Percentiles rank a stretch among this genome's conserved stretches.
phyloP scores from a whole-genome alignment of 2,888 invertebrate genomes.

The Leptopilina syphax region DNA sequence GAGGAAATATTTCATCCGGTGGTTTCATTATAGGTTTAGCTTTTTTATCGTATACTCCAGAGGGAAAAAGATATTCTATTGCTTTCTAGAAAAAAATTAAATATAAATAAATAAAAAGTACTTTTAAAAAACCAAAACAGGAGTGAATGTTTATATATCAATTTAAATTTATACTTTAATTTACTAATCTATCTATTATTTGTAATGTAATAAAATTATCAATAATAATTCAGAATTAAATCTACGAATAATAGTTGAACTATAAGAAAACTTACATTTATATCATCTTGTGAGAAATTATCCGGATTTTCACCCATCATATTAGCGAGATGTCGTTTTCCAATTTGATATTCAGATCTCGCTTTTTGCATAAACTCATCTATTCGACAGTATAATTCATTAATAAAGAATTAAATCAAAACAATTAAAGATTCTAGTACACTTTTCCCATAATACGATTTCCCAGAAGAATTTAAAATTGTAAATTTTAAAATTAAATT shows the following conservation, averaged over 20 bases:
- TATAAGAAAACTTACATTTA: constrained; percentile 84
- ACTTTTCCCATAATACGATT: neutral
- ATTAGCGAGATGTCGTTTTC: constrained; percentile 96
- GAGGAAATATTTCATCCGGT: constrained; percentile 91
- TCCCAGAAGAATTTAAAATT: no score
- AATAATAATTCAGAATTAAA: no score
- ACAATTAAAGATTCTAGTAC: no score
- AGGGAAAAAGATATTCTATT: constrained; percentile 96
- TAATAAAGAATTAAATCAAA: neutral
- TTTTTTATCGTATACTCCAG: constrained; percentile 89
- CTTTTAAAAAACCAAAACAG: neutral
- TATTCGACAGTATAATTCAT: constrained; percentile 63
- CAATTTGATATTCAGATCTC: constrained; percentile 90
- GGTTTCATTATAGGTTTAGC: constrained; percentile 95
- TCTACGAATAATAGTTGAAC: no score
- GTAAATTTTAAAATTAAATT: no score
- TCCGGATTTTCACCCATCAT: constrained; percentile 98
- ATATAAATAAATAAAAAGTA: constrained; percentile 39
- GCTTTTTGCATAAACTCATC: constrained; percentile 90
- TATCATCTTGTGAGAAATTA: constrained; percentile 90
- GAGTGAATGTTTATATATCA: neutral
- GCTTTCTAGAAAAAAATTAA: constrained; percentile 51
- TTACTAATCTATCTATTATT: no score
- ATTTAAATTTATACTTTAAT: neutral
- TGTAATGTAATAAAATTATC: no score